Evolutionary conservation across 2,113 vertebrate species (phyloP), one percentile per base, ranked within the genome.

Genomic region (Terrapene triunguis): DNA sequence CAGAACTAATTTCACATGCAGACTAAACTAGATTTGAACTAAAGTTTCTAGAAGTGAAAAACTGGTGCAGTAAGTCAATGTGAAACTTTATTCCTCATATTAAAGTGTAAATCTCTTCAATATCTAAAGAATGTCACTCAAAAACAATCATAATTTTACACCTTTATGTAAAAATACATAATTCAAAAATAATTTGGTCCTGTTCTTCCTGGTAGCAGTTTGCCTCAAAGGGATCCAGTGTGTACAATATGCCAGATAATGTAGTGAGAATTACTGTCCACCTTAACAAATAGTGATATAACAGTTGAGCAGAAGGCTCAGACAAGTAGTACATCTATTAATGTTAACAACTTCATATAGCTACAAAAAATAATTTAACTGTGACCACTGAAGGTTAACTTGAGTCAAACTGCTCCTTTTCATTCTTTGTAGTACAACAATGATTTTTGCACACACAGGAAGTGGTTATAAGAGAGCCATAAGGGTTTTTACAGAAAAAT

Each of bases 401-500:
- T 89, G 50, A 96, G 74, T 94, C 44, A 57, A 85, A 92, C 2
- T 10, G 50, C 42, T 96, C 89, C 51, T 74, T 88, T 95, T 55
- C 48, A 69, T 6, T 14, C 32, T 89, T 44, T 47, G 24, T 72
- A 76, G 69, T 89, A 65, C 12, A 47, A 11, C 1, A 91, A 21
- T 3, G 9, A 93, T 51, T 95, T 94, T 72, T 62, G 76, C 42
- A 83, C 38, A 87, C 93, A 87, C 47, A 91, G 32, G 38, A 92
- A 93, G 57, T 8, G 29, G 69, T 74, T 83, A 65, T 65, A 88
- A 91, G 42, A 88, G 90, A 88, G 94, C 42, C 5, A 51, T 59
- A 69, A 74, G 14, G 19, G 81, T 86, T 86, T 27, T 92, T 8
- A 76, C 25, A 93, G 42, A 35, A 44, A 85, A 76, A 72, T 24